These are phyloP conservation scores for Neodiprion virginianus DNA, from an alignment of 1,140 invertebrate genomes.

Conservation along the genomic window DNA sequence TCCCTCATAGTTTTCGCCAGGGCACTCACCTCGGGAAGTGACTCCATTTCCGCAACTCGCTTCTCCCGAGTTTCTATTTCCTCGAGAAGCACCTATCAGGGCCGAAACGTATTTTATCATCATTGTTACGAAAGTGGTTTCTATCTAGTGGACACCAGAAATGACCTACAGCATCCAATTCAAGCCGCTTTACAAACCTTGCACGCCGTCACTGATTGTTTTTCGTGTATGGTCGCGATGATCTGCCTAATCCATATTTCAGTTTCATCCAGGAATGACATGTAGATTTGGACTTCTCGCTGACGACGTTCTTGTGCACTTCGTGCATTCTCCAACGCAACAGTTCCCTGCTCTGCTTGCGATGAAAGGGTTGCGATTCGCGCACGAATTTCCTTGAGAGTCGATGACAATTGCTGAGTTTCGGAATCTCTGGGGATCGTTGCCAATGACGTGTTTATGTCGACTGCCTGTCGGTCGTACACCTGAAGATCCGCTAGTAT, in stretches of 20 bases:
- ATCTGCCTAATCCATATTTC: conserved; percentile 66
- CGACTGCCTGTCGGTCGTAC: conserved; percentile 64
- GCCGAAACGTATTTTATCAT: not conserved
- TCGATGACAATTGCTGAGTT: conserved; percentile 58
- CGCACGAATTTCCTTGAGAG: conserved; percentile 60
- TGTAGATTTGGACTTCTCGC: conserved; percentile 67
- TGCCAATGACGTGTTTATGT: conserved; percentile 63
- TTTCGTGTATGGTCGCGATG: conserved; percentile 39
- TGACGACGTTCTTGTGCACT: conserved; percentile 63
- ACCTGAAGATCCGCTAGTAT: conserved; percentile 66
- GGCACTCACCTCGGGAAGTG: conserved; percentile 48
- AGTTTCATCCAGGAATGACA: conserved; percentile 67
- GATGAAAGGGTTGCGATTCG: conserved; percentile 65
- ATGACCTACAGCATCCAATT: not conserved
- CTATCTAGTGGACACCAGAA: too few relatives aligned
- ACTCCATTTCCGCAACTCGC: conserved; percentile 48
- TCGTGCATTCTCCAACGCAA: conserved; percentile 65
- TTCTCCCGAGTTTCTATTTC: conserved; percentile 48
- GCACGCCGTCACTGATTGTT: conserved; percentile 36
- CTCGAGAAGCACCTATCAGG: conserved; percentile 47
- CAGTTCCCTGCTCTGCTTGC: conserved; percentile 68
- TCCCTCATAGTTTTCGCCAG: conserved; percentile 50
- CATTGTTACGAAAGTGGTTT: not conserved
- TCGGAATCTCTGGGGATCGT: conserved; percentile 62
- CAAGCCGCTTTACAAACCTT: conserved; percentile 34